Percentiles rank a stretch among this genome's conserved stretches.
Evolutionary conservation across 2,888 invertebrate species (phyloP).

Genomic region (Xiphydria camelus): DNA sequence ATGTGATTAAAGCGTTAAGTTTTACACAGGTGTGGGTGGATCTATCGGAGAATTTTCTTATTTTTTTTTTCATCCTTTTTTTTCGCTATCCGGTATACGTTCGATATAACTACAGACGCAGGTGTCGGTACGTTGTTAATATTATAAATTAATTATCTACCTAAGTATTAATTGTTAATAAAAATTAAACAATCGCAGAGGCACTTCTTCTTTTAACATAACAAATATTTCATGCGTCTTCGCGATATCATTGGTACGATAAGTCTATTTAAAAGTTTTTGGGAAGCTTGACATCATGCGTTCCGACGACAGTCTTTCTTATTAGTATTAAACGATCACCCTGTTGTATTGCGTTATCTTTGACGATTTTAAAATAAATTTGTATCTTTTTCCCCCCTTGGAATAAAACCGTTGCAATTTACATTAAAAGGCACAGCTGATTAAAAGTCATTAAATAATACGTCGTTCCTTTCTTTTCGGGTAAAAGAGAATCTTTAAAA

Average conservation of each 20-base stretch:
- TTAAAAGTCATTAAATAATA: constrained; percentile 48
- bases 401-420: constrained; percentile 45
- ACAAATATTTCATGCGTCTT: constrained; percentile 10
- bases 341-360: constrained; percentile 27
- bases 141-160: constrained; percentile 18
- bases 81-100: no score
- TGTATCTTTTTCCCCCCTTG: constrained; percentile 24
- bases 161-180: constrained; percentile 29
- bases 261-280: constrained; percentile 9
- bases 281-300: constrained; percentile 29
- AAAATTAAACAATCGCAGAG: constrained; percentile 36
- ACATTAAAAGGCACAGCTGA: constrained; percentile 52
- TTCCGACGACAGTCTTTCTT: constrained; percentile 35
- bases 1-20: no score
- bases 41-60: not conserved
- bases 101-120: constrained; percentile 9
- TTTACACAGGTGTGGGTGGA: no score
- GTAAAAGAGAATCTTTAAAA: constrained; percentile 45
- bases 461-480: constrained; percentile 19
- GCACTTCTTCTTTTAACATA: constrained; percentile 31
- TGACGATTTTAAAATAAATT: constrained; percentile 48
- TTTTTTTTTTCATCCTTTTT: constrained; percentile 1
- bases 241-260: constrained; percentile 4
- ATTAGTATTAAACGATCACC: constrained; percentile 38
- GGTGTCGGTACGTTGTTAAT: constrained; percentile 10